Evolutionary conservation across 2,888 invertebrate genomes (phyloP).

Genomic region (Xestoiulus laeticollis): DNA sequence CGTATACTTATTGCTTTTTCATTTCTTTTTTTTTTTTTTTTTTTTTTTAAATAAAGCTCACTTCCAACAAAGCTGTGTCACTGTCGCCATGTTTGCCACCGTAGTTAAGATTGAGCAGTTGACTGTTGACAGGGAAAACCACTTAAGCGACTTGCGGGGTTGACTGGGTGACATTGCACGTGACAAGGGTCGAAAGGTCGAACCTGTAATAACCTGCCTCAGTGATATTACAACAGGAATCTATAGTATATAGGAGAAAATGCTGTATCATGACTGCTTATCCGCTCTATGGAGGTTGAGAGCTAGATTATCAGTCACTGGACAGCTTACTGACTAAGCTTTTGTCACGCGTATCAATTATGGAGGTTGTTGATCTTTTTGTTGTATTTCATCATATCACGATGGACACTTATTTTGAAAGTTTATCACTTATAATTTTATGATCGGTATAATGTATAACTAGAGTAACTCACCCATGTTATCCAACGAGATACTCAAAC

Average conservation of each 20-base stretch:
- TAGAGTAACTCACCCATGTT: background rate
- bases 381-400: background rate
- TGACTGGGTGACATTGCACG: background rate
- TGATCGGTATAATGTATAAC: background rate
- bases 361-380: background rate
- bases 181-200: slow-evolving; percentile 22
- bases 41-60: slow-evolving; percentile 29
- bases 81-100: slow-evolving; percentile 15
- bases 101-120: slow-evolving; percentile 45
- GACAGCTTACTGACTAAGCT: background rate
- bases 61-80: slow-evolving; percentile 14
- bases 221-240: background rate
- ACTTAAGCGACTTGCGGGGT: background rate
- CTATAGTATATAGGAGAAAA: background rate
- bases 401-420: too few species aligned
- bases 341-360: background rate
- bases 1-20: slow-evolving; percentile 13
- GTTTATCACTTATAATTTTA: background rate
- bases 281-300: background rate
- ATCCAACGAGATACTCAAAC: background rate
- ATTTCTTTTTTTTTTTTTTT: background rate
- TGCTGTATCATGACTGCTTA: background rate
- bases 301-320: background rate
- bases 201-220: background rate
- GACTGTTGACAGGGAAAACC: slow-evolving; percentile 45